Conservation (phyloP, 53 echinoderm and acorn worm species). For the Luidia sarsii region DNA sequence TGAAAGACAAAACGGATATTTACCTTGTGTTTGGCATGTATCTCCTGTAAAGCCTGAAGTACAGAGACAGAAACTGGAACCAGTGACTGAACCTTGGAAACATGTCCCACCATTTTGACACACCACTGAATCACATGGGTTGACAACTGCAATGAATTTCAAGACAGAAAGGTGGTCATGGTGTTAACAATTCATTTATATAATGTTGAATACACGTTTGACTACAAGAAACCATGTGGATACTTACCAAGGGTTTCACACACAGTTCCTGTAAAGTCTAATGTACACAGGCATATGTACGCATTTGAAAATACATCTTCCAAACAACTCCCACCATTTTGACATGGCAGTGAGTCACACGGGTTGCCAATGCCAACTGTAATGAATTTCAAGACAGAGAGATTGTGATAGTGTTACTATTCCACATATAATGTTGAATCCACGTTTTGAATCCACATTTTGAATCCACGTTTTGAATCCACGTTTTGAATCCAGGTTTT, state of each 20-base stretch:
- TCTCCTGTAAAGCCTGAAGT: background rate
- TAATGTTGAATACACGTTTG: too few species aligned
- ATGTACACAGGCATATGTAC: background rate
- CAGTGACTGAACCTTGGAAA: background rate
- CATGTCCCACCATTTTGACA: slow-evolving; percentile 29
- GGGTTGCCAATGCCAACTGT: too few species aligned
- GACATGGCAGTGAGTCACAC: background rate
- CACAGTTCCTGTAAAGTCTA: background rate
- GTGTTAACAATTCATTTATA: too few species aligned
- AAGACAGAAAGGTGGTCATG: background rate
- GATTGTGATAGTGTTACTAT: too few species aligned
- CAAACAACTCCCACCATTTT: slow-evolving; percentile 7
- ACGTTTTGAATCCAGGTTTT: too few species aligned
- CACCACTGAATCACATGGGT: background rate
- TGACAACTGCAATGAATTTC: background rate
- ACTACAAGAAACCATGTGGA: too few species aligned
- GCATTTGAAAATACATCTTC: background rate
- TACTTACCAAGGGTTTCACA: slow-evolving; percentile 11
- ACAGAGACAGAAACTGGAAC: background rate
- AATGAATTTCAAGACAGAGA: too few species aligned
- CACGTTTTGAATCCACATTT: too few species aligned
- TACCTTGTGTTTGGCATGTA: background rate
- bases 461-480: too few species aligned
- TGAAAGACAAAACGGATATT: background rate
- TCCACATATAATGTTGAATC: too few species aligned